phyloP scores from a whole-genome alignment of 2,888 invertebrate species.

The Lasius fuliginosus region DNA sequence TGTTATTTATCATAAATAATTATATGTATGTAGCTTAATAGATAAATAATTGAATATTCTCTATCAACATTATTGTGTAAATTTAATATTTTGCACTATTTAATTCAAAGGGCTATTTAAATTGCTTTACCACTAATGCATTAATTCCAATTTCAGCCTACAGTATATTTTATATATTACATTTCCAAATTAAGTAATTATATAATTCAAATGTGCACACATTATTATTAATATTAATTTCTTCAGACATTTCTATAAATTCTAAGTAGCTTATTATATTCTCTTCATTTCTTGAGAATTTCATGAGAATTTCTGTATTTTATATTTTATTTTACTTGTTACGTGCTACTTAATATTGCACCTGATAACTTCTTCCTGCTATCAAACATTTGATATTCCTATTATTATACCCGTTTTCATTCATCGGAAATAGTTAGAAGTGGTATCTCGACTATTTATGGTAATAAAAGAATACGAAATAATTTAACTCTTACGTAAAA shows the following conservation, averaged over 20 bases:
- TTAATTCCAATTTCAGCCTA: neutral
- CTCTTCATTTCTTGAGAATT: neutral
- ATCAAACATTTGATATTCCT: neutral
- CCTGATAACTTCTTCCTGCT: neutral
- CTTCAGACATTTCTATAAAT: neutral
- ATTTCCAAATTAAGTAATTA: neutral
- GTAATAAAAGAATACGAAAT: neutral
- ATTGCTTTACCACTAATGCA: neutral
- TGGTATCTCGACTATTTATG: neutral
- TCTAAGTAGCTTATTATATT: neutral
- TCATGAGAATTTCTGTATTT: neutral
- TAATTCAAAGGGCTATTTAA: neutral
- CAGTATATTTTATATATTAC: neutral
- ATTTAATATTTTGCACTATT: slow-evolving; percentile 11
- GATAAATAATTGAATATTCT: neutral
- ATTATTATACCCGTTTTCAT: neutral
- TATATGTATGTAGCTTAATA: neutral
- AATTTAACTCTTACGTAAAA: neutral
- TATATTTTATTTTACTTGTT: neutral
- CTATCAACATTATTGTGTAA: neutral
- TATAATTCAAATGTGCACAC: neutral
- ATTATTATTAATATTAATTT: neutral
- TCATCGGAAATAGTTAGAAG: neutral
- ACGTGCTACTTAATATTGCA: neutral
- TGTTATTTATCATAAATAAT: neutral